Evolutionary conservation across 64 coral and sea anemone genomes (phyloP), one percentile per base, ranked within the genome.

Genomic region (Montipora cactus): DNA sequence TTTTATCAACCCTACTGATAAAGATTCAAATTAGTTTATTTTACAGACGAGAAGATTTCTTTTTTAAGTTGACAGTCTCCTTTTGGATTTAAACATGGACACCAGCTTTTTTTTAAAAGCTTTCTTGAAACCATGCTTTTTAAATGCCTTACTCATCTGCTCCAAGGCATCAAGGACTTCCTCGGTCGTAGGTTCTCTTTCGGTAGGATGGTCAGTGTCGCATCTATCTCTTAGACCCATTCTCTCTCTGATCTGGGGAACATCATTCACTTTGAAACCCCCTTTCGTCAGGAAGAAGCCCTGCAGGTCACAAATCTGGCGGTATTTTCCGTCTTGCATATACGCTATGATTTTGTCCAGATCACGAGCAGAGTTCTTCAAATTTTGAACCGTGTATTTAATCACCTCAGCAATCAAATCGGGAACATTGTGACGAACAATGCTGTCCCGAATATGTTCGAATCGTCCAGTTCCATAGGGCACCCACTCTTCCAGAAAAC

Each of bases 261-360:
- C 79, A 49, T 91, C 89, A 72, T 11, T 23, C 28, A 91, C 48
- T 52, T 70, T 15, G 5, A 91, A 55, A 5, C 89, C 89, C 52
- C 89, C 89, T 1, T 11, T 91, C 22, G 8, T 18, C 64, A 91
- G 46, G 18, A 91, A 91, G 45, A 91, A 91, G 0, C 89, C 78
- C 78, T 91, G 89, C 80, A 81, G 46, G 77, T 91, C 64, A 57
- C 89, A 91, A 5, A 91, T 81, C 76, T 91, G 89, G 3, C 77
- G 78, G 62, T 58, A 91, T 46, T 53, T 79, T 4, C 7, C 76
- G 7, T 78, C 1, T 15, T n/a, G 23, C 89, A 90, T 90, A 28
- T 68, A 90, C 5, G 37, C 15, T 1, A 4, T 80, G 21, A 90
- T 79, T 3, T 81, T 71, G 7, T 22, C 48, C 16, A 90, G 89